Base-by-base conservation (phyloP, 37 sponge, comb jelly and placozoan genomes). In the Aphrocallistes beatrix region DNA sequence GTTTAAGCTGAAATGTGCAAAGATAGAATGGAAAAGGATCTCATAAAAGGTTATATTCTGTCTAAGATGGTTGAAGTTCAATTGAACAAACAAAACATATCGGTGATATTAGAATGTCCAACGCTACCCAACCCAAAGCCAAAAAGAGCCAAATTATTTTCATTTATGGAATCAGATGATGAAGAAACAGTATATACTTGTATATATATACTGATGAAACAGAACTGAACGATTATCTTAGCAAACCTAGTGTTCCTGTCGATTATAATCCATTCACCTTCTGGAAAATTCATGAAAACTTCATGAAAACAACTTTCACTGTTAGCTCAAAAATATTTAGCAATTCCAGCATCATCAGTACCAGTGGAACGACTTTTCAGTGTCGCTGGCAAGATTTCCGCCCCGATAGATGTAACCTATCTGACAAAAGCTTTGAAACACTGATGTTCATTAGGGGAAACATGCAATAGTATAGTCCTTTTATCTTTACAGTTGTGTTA, bases 1-100 rank as follows among this genome's bases (percentile, higher is more conserved):
- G 36, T 86, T 86, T 39, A 86, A 82, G 48, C 82, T n/a, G n/a
- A n/a, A n/a, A n/a, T n/a, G 87, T 86, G 87, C 82, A 37, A 84
- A 28, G 75, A 60, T 60, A 60, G 75, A 60, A 60, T 60, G 75
- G 75, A 21, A 60, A n/a, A 60, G 75, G 75, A 60, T 60, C 75
- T 60, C 75, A 60, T 60, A 60, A 60, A 47, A 3, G 75, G 75
- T 60, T 60, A 13, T 32, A 60, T 60, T 60, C 34, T 60, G 25
- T 21, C 34, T 60, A 32, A 60, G 75, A 60, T 21, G 75, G 75
- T 60, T 60, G 75, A 60, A 60, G 75, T 60, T 60, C 34, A 60
- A 60, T 60, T 19, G 75, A 60, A 60, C 75, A 60, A 60, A 28
- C 34, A 60, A 32, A 60, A 21, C 75, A 6, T 60, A 60, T 30